Percentiles rank a stretch among this genome's conserved stretches.
Conservation (phyloP, 2,113 vertebrate species). For the Megaceryle maxima region DNA sequence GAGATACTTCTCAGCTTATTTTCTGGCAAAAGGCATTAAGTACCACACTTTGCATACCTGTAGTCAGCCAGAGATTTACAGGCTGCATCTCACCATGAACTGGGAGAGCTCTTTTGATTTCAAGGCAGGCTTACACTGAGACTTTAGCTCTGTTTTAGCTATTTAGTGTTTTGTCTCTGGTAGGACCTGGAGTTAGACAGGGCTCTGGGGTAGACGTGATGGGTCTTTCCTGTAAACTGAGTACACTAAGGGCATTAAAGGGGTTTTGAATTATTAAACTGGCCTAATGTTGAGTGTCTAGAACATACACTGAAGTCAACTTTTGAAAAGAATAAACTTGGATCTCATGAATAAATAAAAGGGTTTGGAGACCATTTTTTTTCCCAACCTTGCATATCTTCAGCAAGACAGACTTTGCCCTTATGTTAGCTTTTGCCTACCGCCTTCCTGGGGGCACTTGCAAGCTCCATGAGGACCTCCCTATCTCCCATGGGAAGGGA, state of each 20-base stretch:
- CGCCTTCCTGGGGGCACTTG: background rate
- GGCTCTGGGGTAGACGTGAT: background rate
- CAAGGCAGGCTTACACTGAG: background rate
- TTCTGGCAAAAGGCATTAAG: background rate
- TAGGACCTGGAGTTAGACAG: background rate
- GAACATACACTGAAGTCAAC: background rate
- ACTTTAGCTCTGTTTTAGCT: background rate
- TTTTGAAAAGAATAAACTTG: background rate
- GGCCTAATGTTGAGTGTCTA: background rate
- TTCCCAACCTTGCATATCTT: background rate
- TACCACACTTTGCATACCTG: background rate
- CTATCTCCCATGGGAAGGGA: background rate
- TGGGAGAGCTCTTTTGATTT: background rate
- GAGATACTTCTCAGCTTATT: background rate
- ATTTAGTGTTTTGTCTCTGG: background rate
- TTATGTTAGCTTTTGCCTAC: background rate
- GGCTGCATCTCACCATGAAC: background rate
- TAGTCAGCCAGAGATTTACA: background rate
- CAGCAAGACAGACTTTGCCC: background rate
- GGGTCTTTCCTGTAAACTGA: conserved; percentile 5
- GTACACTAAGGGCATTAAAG: background rate
- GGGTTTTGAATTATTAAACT: conserved; percentile 10
- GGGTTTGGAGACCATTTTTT: background rate
- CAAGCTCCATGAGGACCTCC: too few relatives aligned
- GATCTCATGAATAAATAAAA: conserved; percentile 1